phyloP scores from a whole-genome alignment of 2,888 invertebrate species.

The Microplitis deprimator region DNA sequence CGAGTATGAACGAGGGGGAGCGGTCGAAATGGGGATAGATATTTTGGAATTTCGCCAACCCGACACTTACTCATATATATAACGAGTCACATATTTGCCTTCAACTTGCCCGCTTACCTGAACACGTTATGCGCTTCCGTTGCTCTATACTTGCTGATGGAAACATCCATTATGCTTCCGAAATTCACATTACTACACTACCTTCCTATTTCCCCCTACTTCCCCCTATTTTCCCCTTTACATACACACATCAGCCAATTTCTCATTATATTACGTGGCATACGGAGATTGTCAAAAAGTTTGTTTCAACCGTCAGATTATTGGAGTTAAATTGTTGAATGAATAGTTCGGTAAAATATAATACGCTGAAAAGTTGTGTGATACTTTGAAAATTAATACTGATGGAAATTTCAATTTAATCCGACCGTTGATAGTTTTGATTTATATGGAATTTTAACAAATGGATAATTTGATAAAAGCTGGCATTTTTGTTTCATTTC shows the following conservation, averaged over 20 bases:
- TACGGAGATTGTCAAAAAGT: constrained; percentile 26
- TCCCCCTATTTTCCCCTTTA: not conserved
- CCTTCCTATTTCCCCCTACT: not conserved
- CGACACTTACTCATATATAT: constrained; percentile 15
- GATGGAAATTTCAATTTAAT: not conserved
- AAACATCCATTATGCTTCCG: not conserved
- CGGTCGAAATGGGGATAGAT: constrained; percentile 34
- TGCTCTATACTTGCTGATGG: not conserved
- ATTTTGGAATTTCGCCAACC: constrained; percentile 49
- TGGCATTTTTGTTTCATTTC: no score
- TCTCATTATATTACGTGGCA: constrained; percentile 20
- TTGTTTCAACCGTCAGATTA: constrained; percentile 18
- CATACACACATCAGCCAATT: constrained; percentile 22
- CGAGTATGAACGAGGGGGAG: constrained; percentile 26
- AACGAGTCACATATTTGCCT: constrained; percentile 29
- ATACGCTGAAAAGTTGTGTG: not conserved
- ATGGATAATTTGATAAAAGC: no score
- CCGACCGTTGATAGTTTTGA: not conserved
- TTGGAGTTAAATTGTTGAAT: not conserved
- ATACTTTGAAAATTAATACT: not conserved
- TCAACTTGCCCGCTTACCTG: constrained; percentile 15
- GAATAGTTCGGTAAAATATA: not conserved
- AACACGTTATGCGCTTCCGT: not conserved
- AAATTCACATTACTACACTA: not conserved
- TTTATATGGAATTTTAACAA: not conserved